Evolutionary conservation across 2,888 invertebrate genomes (phyloP), one percentile per base, ranked within the genome.

Genomic region (Ornithoptera priamus): DNA sequence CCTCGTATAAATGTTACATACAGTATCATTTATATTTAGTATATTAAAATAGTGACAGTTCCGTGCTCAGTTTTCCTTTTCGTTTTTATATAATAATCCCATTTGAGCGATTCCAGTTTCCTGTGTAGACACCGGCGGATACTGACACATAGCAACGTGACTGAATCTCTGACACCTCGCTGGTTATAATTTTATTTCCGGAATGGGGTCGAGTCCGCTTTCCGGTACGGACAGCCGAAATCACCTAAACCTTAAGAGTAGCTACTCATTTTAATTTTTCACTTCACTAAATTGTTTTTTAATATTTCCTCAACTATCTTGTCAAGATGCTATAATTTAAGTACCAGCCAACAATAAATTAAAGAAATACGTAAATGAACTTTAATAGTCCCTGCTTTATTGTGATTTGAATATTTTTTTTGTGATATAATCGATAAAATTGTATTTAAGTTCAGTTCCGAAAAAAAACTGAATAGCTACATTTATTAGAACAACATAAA

Each of bases 91-190:
- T 85, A 81, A 78, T 80, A 81, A 85, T 85, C 85, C 85, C 87
- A 88, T 87, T 87, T 86, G 84, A 81, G 73, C 74, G 70, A 77
- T 80, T 79, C 79, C 80, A 78, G 77, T 78, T 78, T 75, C 74
- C 75, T 75, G 73, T 76, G 77, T 74, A 75, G 78, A 76, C 77
- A 76, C 69, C 75, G 77, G 71, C 74, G 74, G 80, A 82, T 82
- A 85, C 87, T 87, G 89, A 89, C 89, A 86, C 89, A 83, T 83
- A 85, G 80, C 83, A 89, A 90, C 87, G 88, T 89, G 89, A 85
- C 85, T 81, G 76, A 76, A 85, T 85, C 82, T 81, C 81, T 81
- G 81, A 83, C 84, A 80, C 81, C 81, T 81, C 72, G 72, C 70
- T 75, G 80, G 81, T 84, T 84, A 82, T 84, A 82, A 83, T 84